Evolutionary conservation across 1,140 invertebrate genomes (phyloP), one percentile per base, ranked within the genome.

Genomic region (Zaprionus africanus): DNA sequence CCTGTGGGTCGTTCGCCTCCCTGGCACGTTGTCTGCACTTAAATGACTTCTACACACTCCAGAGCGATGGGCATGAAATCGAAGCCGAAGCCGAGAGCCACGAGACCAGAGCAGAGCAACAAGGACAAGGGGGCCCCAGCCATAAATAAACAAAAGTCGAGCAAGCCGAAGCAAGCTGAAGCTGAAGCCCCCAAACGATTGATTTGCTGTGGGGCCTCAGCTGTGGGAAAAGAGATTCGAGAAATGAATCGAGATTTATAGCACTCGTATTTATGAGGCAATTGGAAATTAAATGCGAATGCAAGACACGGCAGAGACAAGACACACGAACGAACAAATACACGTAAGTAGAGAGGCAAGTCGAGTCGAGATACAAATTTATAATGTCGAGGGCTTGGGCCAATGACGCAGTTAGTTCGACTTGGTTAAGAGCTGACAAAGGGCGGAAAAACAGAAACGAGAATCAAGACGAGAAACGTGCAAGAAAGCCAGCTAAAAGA

Each of bases 1-100:
- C 15, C 63, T 43, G 51, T 78, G 80, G 82, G 80, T 46, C 41
- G 41, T 46, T 46, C 41, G 80, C 70, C 72, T 31, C 64, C 69
- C 36, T 78, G 57, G 46, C 53, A 75, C 58, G 78, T 61, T 81
- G 84, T 84, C 74, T 88, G 83, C 83, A 87, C 84, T 87, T 88
- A 76, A 87, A 81, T 82, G 84, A 87, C 81, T 87, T 87, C 46
- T 51, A 12, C 78, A 34, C 66, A 79, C 65, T 76, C 26, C 65
- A 54, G 31, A 43, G 49, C 15, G 49, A 43, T 49, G 53, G 65
- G 41, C 54, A 73, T 79, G 70, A 75, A 65, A 60, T 73, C 69
- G 63, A 73, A 77, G 58, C 69, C 38, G 60, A 24, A 43, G 17
- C 54, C 31, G 11, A 34, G 11, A 11, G 31, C 31, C 31, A 34